These are phyloP conservation scores for Burhinus bistriatus DNA, from an alignment of 2,113 vertebrate genomes.

Conservation along the genomic window DNA sequence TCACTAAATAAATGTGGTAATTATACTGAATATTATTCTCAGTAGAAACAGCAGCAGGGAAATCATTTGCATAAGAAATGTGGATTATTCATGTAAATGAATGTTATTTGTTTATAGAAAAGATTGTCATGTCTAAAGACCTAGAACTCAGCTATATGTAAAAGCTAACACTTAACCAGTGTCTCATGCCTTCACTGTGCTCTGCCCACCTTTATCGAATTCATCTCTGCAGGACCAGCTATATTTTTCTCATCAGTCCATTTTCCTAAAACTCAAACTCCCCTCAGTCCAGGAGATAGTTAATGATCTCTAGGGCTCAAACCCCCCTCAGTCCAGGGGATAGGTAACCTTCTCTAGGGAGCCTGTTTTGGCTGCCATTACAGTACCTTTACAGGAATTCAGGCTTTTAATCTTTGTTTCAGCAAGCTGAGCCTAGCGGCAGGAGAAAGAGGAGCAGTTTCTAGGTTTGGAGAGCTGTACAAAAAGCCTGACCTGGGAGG, in stretches of 20 bases:
- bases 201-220: neutral
- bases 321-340: neutral
- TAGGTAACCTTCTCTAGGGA: neutral
- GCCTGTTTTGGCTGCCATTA: neutral
- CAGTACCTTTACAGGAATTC: neutral
- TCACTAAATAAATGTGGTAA: slow-evolving; percentile 66
- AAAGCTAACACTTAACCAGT: neutral
- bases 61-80: slow-evolving; percentile 70
- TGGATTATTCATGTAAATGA: slow-evolving; percentile 67
- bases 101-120: slow-evolving; percentile 65
- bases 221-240: neutral
- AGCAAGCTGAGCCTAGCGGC: neutral
- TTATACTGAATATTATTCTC: slow-evolving; percentile 66
- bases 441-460: neutral
- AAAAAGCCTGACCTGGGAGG: neutral
- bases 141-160: slow-evolving; percentile 11
- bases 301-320: no score
- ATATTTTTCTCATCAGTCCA: neutral
- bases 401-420: slow-evolving; percentile 12
- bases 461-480: neutral
- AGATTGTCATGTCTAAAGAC: slow-evolving; percentile 64
- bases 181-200: neutral
- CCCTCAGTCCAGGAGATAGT: no score
- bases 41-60: slow-evolving; percentile 57
- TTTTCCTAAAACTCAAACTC: neutral